A percentile compares a stretch with the other conserved stretches of the same genome.
Evolutionary conservation across 1,140 invertebrate genomes (phyloP).

Genomic region (Drosophila aff.): DNA sequence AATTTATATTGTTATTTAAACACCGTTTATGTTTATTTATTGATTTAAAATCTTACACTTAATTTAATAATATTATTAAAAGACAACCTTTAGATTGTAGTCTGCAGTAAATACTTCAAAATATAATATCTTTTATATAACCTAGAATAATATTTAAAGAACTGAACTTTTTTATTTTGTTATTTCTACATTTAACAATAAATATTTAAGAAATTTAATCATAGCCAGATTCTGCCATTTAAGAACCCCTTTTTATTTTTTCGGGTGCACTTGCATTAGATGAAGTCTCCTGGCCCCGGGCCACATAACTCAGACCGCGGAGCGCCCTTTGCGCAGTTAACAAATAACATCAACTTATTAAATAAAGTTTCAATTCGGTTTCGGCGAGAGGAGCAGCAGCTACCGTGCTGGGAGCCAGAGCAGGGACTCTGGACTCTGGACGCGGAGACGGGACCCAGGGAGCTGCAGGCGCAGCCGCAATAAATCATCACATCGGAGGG

Average conservation of each 20-base stretch:
- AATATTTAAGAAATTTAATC: too few species aligned
- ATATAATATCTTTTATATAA: too few species aligned
- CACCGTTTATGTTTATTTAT: too few species aligned
- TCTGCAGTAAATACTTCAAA: too few species aligned
- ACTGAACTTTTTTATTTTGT: not conserved
- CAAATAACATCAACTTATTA: slow-evolving; percentile 84
- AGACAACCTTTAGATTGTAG: too few species aligned
- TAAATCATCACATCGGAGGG: slow-evolving; percentile 81
- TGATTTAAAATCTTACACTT: too few species aligned
- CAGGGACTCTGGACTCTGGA: slow-evolving; percentile 4
- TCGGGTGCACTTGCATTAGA: slow-evolving; percentile 46
- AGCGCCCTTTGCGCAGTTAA: slow-evolving; percentile 75
- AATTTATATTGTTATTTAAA: too few species aligned
- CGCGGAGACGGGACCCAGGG: slow-evolving; percentile 30
- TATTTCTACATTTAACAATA: not conserved
- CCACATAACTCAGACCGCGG: slow-evolving; percentile 65
- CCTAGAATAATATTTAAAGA: too few species aligned
- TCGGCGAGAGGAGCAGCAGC: slow-evolving; percentile 48
- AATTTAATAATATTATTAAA: too few species aligned
- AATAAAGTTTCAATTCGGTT: slow-evolving; percentile 80
- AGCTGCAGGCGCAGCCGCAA: slow-evolving; percentile 75
- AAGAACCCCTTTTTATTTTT: not conserved
- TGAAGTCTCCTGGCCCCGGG: slow-evolving; percentile 7
- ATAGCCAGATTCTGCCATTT: not conserved
- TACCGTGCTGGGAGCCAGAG: slow-evolving; percentile 64